phyloP scores from a whole-genome alignment of 2,113 vertebrate species.

The Sorex araneus region DNA sequence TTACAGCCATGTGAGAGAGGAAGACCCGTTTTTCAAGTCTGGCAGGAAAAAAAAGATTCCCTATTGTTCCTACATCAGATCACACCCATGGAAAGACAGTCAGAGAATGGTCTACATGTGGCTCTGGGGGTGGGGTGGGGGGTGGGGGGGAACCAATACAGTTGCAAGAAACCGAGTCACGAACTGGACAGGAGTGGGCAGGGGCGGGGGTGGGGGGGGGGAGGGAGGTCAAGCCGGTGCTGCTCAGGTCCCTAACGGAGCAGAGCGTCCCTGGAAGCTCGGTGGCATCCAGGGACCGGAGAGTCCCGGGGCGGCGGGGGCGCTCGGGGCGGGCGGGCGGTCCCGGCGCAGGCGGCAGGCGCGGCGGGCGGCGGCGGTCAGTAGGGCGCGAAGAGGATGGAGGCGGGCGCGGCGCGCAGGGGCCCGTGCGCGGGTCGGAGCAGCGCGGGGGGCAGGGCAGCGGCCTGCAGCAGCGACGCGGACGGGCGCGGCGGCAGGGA shows the following conservation, averaged over 20 bases:
- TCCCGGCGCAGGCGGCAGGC: not conserved
- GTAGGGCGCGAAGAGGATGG: slow-evolving; percentile 96
- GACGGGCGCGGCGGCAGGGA: slow-evolving; percentile 93
- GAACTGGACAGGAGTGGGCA: not conserved
- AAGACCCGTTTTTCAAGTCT: slow-evolving; percentile 90
- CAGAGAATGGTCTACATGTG: slow-evolving; percentile 63
- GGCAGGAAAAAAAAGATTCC: slow-evolving; percentile 89
- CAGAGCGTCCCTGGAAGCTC: slow-evolving; percentile 18
- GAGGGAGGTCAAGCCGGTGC: slow-evolving; percentile 22
- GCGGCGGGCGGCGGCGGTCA: slow-evolving; percentile 79
- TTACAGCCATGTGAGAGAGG: slow-evolving; percentile 88
- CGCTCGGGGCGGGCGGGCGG: not conserved
- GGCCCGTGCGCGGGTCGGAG: slow-evolving; percentile 95
- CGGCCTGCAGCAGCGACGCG: slow-evolving; percentile 92
- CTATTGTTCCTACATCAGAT: slow-evolving; percentile 84
- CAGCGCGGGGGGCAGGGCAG: slow-evolving; percentile 92
- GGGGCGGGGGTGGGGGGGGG: not conserved
- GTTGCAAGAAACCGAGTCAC: slow-evolving; percentile 74
- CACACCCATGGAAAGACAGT: slow-evolving; percentile 71
- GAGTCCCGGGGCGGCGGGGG: slow-evolving; percentile 2
- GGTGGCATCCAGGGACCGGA: slow-evolving; percentile 12
- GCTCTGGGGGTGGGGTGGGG: no score
- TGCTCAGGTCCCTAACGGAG: slow-evolving; percentile 71
- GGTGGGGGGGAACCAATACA: not conserved
- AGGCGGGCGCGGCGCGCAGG: slow-evolving; percentile 93